Percentiles rank a stretch among this genome's conserved stretches.
phyloP scores from a whole-genome alignment of 2,888 invertebrate species.

The Chromoteleia sp. region DNA sequence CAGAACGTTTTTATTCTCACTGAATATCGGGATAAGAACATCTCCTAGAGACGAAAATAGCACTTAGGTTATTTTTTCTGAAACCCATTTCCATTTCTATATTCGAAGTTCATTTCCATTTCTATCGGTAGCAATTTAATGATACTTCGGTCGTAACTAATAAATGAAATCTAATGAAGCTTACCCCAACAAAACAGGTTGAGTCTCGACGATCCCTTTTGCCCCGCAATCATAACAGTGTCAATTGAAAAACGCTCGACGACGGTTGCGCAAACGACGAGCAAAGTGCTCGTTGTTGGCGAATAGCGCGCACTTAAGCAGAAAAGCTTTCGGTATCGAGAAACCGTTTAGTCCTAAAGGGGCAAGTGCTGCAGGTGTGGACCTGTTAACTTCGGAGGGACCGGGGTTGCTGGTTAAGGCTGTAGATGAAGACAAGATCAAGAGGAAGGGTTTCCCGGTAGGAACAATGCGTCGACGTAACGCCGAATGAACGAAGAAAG shows the following conservation, averaged over 20 bases:
- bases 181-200: background rate
- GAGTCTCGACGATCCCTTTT: slow-evolving; percentile 10
- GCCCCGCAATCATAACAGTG: slow-evolving; percentile 26
- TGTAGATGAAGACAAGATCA: slow-evolving; percentile 53
- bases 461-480: slow-evolving; percentile 80
- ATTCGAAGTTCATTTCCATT: too few relatives aligned
- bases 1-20: too few relatives aligned
- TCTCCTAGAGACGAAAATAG: too few relatives aligned
- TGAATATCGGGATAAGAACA: too few relatives aligned
- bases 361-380: slow-evolving; percentile 52
- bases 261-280: slow-evolving; percentile 28
- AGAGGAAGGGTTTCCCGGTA: slow-evolving; percentile 73
- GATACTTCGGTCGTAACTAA: too few relatives aligned
- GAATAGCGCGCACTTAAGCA: slow-evolving; percentile 44
- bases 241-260: slow-evolving; percentile 50
- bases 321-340: slow-evolving; percentile 62
- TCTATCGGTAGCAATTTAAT: too few relatives aligned
- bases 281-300: slow-evolving; percentile 36
- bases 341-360: slow-evolving; percentile 61
- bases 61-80: too few relatives aligned
- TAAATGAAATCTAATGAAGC: background rate
- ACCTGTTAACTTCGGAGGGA: slow-evolving; percentile 50
- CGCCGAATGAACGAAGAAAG: slow-evolving; percentile 75
- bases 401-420: slow-evolving; percentile 43
- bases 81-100: too few relatives aligned